A percentile compares a stretch with the other conserved stretches of the same genome.
phyloP scores from a whole-genome alignment of 2,888 invertebrate species.

The Meandrusa payeni region DNA sequence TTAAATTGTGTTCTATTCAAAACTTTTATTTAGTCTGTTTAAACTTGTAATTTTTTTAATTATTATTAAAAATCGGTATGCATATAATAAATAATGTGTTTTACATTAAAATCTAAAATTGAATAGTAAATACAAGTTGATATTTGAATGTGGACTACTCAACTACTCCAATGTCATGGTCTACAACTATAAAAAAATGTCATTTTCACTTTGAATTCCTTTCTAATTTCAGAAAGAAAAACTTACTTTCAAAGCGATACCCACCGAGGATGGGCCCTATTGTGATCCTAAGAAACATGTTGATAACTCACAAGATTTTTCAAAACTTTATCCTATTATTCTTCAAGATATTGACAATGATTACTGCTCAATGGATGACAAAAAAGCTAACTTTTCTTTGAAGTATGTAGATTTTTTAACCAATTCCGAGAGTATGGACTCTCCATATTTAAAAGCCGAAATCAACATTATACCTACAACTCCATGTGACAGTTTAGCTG shows the following conservation, averaged over 20 bases:
- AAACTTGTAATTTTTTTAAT: too few species aligned
- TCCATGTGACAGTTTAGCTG: slow-evolving; percentile 7
- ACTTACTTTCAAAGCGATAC: slow-evolving; percentile 77
- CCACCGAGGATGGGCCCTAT: slow-evolving; percentile 71
- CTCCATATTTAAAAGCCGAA: slow-evolving; percentile 9
- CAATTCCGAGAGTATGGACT: slow-evolving; percentile 48
- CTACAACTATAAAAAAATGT: too few species aligned
- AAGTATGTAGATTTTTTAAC: slow-evolving; percentile 68
- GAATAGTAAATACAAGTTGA: too few species aligned
- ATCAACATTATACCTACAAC: neutral
- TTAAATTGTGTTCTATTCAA: too few species aligned
- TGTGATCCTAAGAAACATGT: slow-evolving; percentile 43
- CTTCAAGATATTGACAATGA: slow-evolving; percentile 66
- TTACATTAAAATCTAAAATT: too few species aligned
- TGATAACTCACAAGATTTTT: slow-evolving; percentile 30
- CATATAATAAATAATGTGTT: too few species aligned
- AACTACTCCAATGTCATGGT: too few species aligned
- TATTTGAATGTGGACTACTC: too few species aligned
- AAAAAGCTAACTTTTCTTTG: slow-evolving; percentile 54
- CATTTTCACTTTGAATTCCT: too few species aligned
- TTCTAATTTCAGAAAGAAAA: slow-evolving; percentile 76
- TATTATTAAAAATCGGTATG: too few species aligned
- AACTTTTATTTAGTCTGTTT: too few species aligned
- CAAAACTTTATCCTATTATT: slow-evolving; percentile 43
- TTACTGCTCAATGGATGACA: slow-evolving; percentile 45